phyloP scores from a whole-genome alignment of 2,888 invertebrate species.

The Nemotelus nigrinus region DNA sequence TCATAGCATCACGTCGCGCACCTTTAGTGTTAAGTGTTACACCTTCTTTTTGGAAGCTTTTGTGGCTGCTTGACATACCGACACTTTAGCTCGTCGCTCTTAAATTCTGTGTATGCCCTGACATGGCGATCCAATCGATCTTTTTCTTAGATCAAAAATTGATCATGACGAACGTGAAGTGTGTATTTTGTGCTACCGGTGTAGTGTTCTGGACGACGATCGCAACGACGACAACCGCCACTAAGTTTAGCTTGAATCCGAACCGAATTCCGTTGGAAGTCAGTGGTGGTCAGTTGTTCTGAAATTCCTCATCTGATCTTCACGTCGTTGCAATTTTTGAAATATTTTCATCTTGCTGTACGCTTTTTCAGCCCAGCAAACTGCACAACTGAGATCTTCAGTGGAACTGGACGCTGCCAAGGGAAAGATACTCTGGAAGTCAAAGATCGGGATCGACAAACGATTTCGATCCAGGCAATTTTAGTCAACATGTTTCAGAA shows the following conservation, averaged over 20 bases:
- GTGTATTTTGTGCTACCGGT: neutral
- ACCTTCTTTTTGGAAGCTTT: slow-evolving; percentile 40
- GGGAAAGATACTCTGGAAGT: neutral
- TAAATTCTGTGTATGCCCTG: slow-evolving; percentile 36
- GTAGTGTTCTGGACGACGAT: too few species aligned
- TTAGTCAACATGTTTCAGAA: too few species aligned
- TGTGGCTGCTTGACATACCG: slow-evolving; percentile 36
- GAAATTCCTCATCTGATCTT: slow-evolving; percentile 42
- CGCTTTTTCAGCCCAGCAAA: neutral
- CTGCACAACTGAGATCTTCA: neutral
- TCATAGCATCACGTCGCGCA: slow-evolving; percentile 41
- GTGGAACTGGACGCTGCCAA: neutral
- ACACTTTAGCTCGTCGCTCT: slow-evolving; percentile 5
- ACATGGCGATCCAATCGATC: slow-evolving; percentile 30
- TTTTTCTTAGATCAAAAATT: slow-evolving; percentile 21
- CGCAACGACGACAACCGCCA: too few species aligned
- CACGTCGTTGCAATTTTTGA: slow-evolving; percentile 40
- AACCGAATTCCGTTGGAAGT: slow-evolving; percentile 24
- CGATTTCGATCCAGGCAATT: too few species aligned
- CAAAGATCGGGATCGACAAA: neutral
- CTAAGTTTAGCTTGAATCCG: slow-evolving; percentile 6
- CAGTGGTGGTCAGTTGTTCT: slow-evolving; percentile 9
- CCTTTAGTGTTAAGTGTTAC: slow-evolving; percentile 43
- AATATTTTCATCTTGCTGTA: slow-evolving; percentile 37
- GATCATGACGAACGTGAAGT: neutral